Base-by-base conservation (phyloP, 2,113 vertebrate species). In the Epinephelus cyanopodus region DNA sequence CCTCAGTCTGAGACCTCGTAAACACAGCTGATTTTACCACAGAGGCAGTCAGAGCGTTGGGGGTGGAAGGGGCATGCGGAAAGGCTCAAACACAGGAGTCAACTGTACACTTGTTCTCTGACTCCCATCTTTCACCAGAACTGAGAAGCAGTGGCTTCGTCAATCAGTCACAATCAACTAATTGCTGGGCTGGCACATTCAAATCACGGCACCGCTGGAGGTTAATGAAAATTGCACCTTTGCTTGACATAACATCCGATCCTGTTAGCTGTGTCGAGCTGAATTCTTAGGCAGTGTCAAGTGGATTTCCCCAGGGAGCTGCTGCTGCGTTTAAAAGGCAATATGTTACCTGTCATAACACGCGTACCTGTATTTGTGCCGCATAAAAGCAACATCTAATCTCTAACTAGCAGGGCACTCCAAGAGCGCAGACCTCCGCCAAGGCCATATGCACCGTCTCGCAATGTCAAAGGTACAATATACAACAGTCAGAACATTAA, bases 151-250 rank as follows among this genome's bases (percentile, higher is more conserved):
- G 63, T 21, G 64, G 78, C 87, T 92, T 84, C 85, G 85, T 94
- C 90, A 93, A 88, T 94, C 93, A 93, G 89, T 90, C 90, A 93
- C 89, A 93, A 93, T 94, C 93, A 93, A 89, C 85, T 95, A 94
- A 95, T 94, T 94, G 92, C 91, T 60, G 78, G 83, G 87, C 84
- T 89, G 91, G 90, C 86, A 82, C 82, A 84, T 92, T 94, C 74
- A 90, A 93, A 93, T 93, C 91, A 79, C 61, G 33, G 85, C 93
- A n/a, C 89, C 21, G 71, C 90, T 86, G 85, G 93, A 91, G 90
- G 94, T 90, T 93, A 95, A 95, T 95, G 93, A 93, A 95, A 95
- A 95, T 93, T 92, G 88, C 87, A 93, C 89, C 86, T 92, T 92
- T 87, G 85, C 84, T 85, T 93, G 92, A 93, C 92, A 91, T 88